Evolutionary conservation across 2,113 vertebrate genomes (phyloP).

Genomic region (Crotalus tigris): DNA sequence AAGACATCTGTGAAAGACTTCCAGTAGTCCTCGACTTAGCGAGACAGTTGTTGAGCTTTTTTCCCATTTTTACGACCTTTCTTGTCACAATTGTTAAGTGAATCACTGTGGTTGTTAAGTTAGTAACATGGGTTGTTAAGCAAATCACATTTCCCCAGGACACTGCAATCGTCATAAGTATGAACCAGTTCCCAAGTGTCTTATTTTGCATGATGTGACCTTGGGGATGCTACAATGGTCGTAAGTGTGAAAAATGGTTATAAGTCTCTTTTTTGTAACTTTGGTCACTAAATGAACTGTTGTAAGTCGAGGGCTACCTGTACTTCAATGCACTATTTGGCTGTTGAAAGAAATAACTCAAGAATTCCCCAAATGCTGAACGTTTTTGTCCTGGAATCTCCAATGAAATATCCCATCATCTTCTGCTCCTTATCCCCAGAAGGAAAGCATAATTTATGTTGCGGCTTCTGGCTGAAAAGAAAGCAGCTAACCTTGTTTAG

Average conservation of each 20-base stretch:
- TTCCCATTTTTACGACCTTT: too few species aligned
- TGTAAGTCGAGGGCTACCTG: not conserved
- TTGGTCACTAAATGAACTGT: not conserved
- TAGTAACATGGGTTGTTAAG: too few species aligned
- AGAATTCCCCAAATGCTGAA: not conserved
- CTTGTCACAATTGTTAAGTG: too few species aligned
- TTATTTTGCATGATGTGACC: too few species aligned
- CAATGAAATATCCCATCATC: not conserved
- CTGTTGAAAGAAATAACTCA: not conserved
- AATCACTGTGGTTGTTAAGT: too few species aligned
- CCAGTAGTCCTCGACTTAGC: too few species aligned
- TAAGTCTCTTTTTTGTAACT: not conserved
- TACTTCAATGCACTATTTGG: not conserved
- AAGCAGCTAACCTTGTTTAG: not conserved
- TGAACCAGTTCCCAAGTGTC: too few species aligned
- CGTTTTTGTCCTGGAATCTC: not conserved
- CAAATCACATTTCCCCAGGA: too few species aligned
- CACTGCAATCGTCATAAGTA: too few species aligned
- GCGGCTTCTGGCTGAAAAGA: not conserved
- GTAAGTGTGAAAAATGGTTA: too few species aligned
- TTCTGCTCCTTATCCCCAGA: not conserved
- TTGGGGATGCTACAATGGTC: too few species aligned
- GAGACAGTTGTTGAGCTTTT: too few species aligned
- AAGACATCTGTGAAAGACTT: not conserved
- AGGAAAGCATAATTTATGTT: not conserved